These are phyloP conservation scores for Noctua fimbriata DNA, from an alignment of 2,888 invertebrate species.

Conservation along the genomic window DNA sequence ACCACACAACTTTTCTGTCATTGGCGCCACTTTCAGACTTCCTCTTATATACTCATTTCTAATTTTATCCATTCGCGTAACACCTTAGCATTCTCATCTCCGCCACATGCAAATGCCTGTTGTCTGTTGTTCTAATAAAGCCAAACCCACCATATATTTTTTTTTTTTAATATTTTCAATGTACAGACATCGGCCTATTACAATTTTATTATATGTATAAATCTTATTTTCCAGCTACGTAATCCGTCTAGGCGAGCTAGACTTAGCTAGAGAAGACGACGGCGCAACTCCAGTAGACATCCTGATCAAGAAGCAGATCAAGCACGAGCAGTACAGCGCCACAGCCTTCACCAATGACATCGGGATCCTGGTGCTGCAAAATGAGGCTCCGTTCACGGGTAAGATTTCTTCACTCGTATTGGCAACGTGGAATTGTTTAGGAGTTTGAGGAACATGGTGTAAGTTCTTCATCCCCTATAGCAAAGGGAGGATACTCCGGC, in stretches of 20 bases:
- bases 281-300: constrained; percentile 92
- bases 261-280: constrained; percentile 91
- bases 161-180: too few relatives aligned
- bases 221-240: constrained; percentile 87
- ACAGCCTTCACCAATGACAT: constrained; percentile 93
- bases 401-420: constrained; percentile 62
- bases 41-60: too few relatives aligned
- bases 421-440: too few relatives aligned
- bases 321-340: constrained; percentile 93
- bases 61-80: too few relatives aligned
- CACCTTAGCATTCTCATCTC: too few relatives aligned
- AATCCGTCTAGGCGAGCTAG: constrained; percentile 95
- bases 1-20: too few relatives aligned
- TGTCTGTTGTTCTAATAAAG: too few relatives aligned
- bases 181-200: too few relatives aligned
- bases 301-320: constrained; percentile 89
- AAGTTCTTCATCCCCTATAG: neutral
- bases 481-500: neutral
- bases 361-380: constrained; percentile 92
- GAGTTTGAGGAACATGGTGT: neutral
- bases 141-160: too few relatives aligned
- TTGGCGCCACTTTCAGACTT: too few relatives aligned
- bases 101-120: too few relatives aligned
- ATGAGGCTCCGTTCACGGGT: constrained; percentile 91
- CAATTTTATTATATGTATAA: neutral